phyloP scores from a whole-genome alignment of 2,797 vertebrate genomes.

The Anolis apletophallus region DNA sequence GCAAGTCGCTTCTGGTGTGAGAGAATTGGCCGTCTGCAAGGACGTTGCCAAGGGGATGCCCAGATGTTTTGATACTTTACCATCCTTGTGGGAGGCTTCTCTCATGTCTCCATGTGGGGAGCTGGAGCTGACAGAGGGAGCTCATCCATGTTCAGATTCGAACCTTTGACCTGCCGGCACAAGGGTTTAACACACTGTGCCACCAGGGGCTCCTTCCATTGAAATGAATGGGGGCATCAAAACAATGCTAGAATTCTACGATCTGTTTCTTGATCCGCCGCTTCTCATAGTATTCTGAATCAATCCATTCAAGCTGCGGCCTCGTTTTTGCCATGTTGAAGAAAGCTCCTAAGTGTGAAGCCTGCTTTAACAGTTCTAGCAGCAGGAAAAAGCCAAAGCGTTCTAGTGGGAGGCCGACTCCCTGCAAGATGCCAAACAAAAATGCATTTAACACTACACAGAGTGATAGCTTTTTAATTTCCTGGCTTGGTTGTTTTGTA shows the following conservation, averaged over 20 bases:
- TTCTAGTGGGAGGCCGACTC: fast-evolving
- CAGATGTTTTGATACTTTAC: too few relatives aligned
- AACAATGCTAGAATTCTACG: not conserved
- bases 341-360: slow-evolving; percentile 45
- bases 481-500: slow-evolving; percentile 10
- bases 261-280: not conserved
- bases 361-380: slow-evolving; percentile 67
- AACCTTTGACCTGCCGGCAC: too few relatives aligned
- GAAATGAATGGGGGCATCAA: not conserved
- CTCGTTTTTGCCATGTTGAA: slow-evolving; percentile 28
- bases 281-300: not conserved
- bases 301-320: not conserved
- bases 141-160: too few relatives aligned
- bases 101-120: too few relatives aligned
- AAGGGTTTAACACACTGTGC: too few relatives aligned
- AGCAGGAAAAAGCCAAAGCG: slow-evolving; percentile 57
- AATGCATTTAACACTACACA: fast-evolving
- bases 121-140: too few relatives aligned
- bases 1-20: too few relatives aligned
- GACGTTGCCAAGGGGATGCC: too few relatives aligned
- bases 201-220: too few relatives aligned
- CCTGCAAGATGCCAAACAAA: not conserved
- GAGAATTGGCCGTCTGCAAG: too few relatives aligned
- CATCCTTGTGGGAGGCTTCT: too few relatives aligned
- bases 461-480: not conserved